Base-by-base conservation (phyloP, 2,888 invertebrate genomes). In the Leuctra nigra region DNA sequence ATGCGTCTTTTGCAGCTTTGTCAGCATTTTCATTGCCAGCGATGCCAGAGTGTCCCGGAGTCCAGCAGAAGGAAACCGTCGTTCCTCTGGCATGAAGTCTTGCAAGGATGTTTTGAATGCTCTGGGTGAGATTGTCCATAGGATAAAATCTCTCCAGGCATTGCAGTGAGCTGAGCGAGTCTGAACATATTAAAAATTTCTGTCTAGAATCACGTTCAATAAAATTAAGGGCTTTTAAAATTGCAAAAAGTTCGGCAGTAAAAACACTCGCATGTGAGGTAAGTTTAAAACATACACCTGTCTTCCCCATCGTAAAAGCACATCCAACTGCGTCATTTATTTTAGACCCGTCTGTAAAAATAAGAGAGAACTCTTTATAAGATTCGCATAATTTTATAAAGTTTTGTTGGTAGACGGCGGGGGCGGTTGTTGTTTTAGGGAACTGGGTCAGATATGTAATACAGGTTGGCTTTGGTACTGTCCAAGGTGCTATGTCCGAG, bases 91-190 rank as follows among this genome's bases (percentile, higher is more conserved):
- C n/a, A n/a, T n/a, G n/a, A n/a, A 22, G 39, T 16, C 18, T 18
- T 11, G 39, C 46, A 20, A 46, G 24, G 22, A 46, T 20, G 6
- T n/a, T n/a, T n/a, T 46, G 46, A 22, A 39, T 39, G 39, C 39
- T 16, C 39, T 39, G 39, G 39, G 20, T 20, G 18, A 39, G 39
- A 39, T 16, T 13, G 39, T 39, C 18, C 11, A 20, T 16, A 20
- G 39, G 20, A n/a, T 39, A 39, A 16, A 39, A 20, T 16, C 7
- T 20, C 7, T 16, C 2, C 6, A 39, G 16, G 7, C 18, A 16
- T n/a, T 39, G 39, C 4, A 39, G 14, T 7, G 18, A 39, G 11
- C 39, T 39, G 2, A 39, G n/a, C n/a, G n/a, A n/a, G n/a, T n/a
- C n/a, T n/a, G n/a, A n/a, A n/a, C n/a, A n/a, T n/a, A n/a, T n/a